A percentile compares a stretch with the other conserved stretches of the same genome.
phyloP scores from a whole-genome alignment of 2,113 vertebrate species.

The Alligator sinensis region DNA sequence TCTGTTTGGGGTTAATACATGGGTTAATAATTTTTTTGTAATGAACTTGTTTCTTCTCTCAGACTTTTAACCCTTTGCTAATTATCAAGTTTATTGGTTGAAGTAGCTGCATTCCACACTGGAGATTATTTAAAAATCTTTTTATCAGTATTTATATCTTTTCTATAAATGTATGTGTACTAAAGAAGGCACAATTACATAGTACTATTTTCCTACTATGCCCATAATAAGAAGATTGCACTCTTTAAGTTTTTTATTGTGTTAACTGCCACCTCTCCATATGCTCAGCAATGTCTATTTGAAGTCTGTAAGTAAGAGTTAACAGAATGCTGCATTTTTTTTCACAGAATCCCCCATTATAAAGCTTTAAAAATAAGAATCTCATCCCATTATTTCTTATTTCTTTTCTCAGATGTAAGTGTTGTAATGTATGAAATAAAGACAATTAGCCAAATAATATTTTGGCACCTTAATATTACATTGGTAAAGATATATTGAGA shows the following conservation, averaged over 20 bases:
- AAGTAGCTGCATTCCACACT: not conserved
- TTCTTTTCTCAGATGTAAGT: not conserved
- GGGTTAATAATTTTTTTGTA: not conserved
- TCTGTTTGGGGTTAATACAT: not conserved
- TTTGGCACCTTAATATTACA: not conserved
- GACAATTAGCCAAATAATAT: not conserved
- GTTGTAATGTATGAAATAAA: not conserved
- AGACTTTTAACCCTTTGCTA: not conserved
- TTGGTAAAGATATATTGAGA: not conserved
- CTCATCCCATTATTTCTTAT: not conserved
- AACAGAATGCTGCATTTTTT: not conserved
- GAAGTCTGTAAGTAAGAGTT: slow-evolving; percentile 1
- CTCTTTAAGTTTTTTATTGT: slow-evolving; percentile 8
- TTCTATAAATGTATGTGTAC: not conserved
- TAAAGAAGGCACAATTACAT: not conserved
- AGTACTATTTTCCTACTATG: not conserved
- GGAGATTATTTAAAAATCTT: not conserved
- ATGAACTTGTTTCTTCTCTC: not conserved
- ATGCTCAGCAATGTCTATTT: not conserved
- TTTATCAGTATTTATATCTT: not conserved
- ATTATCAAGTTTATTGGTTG: not conserved
- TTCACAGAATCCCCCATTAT: not conserved
- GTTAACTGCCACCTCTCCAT: not conserved
- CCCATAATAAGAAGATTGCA: not conserved
- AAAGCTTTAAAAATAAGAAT: slow-evolving; percentile 16